Percentiles rank a stretch among this genome's conserved stretches.
Evolutionary conservation across 1,140 invertebrate genomes (phyloP).

Genomic region (Drosophila willistoni): DNA sequence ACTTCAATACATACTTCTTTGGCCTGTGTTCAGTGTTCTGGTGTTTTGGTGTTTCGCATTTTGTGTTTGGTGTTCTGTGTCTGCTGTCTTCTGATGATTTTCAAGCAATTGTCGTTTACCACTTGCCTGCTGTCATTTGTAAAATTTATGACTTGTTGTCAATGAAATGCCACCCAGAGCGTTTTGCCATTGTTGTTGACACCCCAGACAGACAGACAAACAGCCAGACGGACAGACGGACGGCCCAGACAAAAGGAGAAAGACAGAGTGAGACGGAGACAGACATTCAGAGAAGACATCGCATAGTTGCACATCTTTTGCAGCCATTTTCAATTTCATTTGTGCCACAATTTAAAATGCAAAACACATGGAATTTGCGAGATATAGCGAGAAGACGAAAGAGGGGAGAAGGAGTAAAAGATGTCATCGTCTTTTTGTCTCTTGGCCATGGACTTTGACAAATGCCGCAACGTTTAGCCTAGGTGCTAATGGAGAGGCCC

Average conservation of each 20-base stretch:
- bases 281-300: constrained; percentile 55
- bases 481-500: constrained; percentile 67
- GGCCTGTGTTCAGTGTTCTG: no score
- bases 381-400: not conserved
- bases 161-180: constrained; percentile 76
- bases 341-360: constrained; percentile 79
- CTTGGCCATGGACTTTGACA: constrained; percentile 64
- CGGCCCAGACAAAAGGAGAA: not conserved
- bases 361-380: constrained; percentile 60
- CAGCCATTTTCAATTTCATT: constrained; percentile 80
- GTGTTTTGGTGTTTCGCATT: no score
- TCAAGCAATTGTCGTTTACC: constrained; percentile 44
- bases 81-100: no score
- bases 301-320: constrained; percentile 77
- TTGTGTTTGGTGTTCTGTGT: not conserved
- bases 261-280: constrained; percentile 21
- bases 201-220: constrained; percentile 48
- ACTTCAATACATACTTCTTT: no score
- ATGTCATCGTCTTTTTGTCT: constrained; percentile 33
- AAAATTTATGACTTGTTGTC: constrained; percentile 76
- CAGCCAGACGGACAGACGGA: constrained; percentile 4
- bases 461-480: constrained; percentile 65
- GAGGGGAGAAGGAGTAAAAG: not conserved
- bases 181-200: constrained; percentile 65
- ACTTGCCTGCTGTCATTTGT: constrained; percentile 74